Evolutionary conservation across 2,113 vertebrate species (phyloP).

Genomic region (Petroica traversi): DNA sequence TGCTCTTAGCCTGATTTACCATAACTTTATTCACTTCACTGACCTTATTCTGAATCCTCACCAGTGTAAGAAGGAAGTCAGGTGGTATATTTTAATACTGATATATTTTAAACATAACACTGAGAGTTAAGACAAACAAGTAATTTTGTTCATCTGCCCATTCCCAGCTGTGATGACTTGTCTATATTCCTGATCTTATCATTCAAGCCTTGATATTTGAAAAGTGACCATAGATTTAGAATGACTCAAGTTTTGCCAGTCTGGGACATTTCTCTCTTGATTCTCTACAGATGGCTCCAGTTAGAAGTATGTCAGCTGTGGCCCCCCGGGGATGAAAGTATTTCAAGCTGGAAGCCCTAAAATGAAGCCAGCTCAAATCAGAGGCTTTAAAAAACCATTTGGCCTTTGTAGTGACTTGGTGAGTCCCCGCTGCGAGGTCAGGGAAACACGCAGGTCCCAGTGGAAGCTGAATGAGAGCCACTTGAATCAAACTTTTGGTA

Average conservation of each 20-base stretch:
- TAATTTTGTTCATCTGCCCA: neutral
- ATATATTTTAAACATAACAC: neutral
- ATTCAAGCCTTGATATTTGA: neutral
- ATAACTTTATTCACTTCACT: neutral
- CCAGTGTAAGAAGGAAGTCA: neutral
- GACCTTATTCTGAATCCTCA: neutral
- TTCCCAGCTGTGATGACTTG: neutral
- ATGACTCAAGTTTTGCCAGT: neutral
- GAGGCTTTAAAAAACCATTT: neutral
- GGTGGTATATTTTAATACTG: neutral
- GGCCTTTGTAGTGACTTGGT: neutral
- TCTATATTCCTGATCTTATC: neutral
- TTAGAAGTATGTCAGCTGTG: neutral
- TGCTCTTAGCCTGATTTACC: neutral
- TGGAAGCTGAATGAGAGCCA: neutral
- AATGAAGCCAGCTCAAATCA: neutral
- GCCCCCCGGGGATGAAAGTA: neutral
- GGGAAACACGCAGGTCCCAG: neutral
- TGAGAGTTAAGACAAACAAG: neutral
- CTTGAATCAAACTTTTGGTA: neutral
- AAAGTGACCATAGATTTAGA: neutral
- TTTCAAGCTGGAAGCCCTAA: neutral
- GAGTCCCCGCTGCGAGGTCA: neutral
- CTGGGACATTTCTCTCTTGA: neutral
- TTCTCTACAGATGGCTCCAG: neutral